phyloP scores from a whole-genome alignment of 2,888 invertebrate genomes.

The Leptinotarsa peninsularis region DNA sequence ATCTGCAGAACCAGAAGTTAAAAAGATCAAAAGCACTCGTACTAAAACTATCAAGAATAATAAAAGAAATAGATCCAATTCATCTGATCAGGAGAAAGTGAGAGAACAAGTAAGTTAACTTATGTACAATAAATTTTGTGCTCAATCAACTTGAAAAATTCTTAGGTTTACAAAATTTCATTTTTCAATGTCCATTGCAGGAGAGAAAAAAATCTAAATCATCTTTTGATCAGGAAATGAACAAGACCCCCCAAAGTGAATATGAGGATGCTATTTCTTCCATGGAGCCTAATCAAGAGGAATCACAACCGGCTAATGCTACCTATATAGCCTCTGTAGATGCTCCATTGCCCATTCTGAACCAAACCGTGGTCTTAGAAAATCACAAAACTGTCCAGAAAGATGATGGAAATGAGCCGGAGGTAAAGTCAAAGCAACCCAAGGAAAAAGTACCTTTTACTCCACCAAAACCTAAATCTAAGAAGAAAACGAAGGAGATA shows the following conservation, averaged over 20 bases:
- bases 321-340: slow-evolving; percentile 27
- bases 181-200: background rate
- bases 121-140: background rate
- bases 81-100: slow-evolving; percentile 9
- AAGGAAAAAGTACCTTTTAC: slow-evolving; percentile 40
- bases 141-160: too few relatives aligned
- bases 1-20: slow-evolving; percentile 18
- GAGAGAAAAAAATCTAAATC: slow-evolving; percentile 26
- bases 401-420: background rate
- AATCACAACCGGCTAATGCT: slow-evolving; percentile 25
- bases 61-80: slow-evolving; percentile 26
- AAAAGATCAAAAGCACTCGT: slow-evolving; percentile 35
- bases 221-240: slow-evolving; percentile 35
- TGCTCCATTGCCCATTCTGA: slow-evolving; percentile 21
- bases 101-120: background rate
- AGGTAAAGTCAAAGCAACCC: slow-evolving; percentile 10
- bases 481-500: slow-evolving; percentile 53
- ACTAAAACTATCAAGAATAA: slow-evolving; percentile 41
- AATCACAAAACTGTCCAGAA: slow-evolving; percentile 39
- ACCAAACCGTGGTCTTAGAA: slow-evolving; percentile 47
- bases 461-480: slow-evolving; percentile 42
- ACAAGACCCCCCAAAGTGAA: slow-evolving; percentile 57
- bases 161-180: too few relatives aligned
- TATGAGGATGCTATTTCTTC: slow-evolving; percentile 66
- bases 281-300: slow-evolving; percentile 44